phyloP scores from a whole-genome alignment of 2,888 invertebrate species.

The Slavum lentiscoides region DNA sequence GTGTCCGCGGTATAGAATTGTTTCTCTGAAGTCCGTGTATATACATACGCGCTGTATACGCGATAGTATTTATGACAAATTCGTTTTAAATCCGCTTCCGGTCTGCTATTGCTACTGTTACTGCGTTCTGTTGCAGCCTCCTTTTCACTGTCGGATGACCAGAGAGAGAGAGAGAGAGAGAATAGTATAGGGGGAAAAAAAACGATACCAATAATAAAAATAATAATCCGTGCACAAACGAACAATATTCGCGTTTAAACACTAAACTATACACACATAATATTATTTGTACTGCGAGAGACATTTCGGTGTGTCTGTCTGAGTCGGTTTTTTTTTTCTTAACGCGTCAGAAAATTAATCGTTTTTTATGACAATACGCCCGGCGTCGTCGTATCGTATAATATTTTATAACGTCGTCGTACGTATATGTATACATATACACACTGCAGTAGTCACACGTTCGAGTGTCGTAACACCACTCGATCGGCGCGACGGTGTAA shows the following conservation, averaged over 20 bases:
- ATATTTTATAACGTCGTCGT: too few species aligned
- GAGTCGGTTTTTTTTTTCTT: too few species aligned
- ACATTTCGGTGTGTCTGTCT: too few species aligned
- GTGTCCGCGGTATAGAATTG: not conserved
- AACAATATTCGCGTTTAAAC: not conserved
- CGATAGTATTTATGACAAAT: not conserved
- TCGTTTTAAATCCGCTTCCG: slow-evolving; percentile 36
- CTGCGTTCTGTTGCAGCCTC: too few species aligned
- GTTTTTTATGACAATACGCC: too few species aligned
- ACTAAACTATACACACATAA: not conserved
- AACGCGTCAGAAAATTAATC: too few species aligned
- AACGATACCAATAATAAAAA: too few species aligned
- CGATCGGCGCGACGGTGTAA: too few species aligned
- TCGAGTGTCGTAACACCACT: too few species aligned
- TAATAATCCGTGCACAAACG: not conserved
- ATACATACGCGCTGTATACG: not conserved
- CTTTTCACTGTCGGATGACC: not conserved
- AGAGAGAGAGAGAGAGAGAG: not conserved
- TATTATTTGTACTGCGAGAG: not conserved
- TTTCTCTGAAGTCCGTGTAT: not conserved
- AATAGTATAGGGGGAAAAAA: not conserved
- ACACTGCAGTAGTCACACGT: too few species aligned
- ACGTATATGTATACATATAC: too few species aligned
- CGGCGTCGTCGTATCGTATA: too few species aligned
- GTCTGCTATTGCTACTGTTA: not conserved